phyloP scores from a whole-genome alignment of 2,113 vertebrate species.

The Burhinus bistriatus region DNA sequence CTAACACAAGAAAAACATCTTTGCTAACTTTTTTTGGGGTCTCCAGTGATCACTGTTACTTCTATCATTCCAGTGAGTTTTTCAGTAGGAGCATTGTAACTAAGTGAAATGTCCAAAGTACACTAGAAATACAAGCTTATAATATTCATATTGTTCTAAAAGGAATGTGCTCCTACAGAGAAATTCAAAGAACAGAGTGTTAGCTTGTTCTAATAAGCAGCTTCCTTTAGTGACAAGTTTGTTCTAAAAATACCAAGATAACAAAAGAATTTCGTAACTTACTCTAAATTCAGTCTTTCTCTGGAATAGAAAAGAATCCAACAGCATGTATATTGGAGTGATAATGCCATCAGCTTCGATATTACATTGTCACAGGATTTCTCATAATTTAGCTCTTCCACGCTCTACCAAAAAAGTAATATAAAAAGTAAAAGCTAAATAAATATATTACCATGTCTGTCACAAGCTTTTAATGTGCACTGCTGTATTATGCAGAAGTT shows the following conservation, averaged over 20 bases:
- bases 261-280: conserved; percentile 35
- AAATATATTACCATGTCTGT: not conserved
- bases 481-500: not conserved
- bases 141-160: not conserved
- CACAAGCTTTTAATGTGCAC: not conserved
- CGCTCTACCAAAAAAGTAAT: conserved; percentile 69
- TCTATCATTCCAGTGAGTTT: not conserved
- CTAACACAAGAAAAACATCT: not conserved
- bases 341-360: conserved; percentile 82
- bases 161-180: not conserved
- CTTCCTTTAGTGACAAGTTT: not conserved
- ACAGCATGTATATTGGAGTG: conserved; percentile 87
- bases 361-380: conserved; percentile 79
- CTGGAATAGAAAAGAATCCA: conserved; percentile 87
- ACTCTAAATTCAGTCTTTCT: conserved; percentile 73
- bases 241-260: not conserved
- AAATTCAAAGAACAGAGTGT: not conserved
- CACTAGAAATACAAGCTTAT: not conserved
- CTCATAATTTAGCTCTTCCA: conserved; percentile 80
- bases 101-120: not conserved
- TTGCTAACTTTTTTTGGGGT: not conserved
- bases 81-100: not conserved
- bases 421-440: not conserved
- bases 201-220: not conserved
- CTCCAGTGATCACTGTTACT: not conserved